phyloP scores from a whole-genome alignment of 2,888 invertebrate species.

The Andrena hattorfiana region DNA sequence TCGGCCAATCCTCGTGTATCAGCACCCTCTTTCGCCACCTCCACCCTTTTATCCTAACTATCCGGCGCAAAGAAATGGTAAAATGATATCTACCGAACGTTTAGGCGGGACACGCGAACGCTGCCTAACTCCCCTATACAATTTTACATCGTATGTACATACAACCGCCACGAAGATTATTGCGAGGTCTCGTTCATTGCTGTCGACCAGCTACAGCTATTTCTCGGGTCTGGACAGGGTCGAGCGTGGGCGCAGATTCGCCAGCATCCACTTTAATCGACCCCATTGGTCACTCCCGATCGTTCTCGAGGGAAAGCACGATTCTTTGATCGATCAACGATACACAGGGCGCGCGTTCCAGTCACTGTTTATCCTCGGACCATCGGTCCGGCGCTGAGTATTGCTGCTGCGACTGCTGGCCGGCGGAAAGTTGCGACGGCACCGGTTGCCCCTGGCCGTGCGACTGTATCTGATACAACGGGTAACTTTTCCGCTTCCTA shows the following conservation, averaged over 20 bases:
- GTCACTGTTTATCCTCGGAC: conserved; percentile 78
- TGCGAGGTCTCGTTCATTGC: conserved; percentile 48
- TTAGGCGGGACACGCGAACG: conserved; percentile 35
- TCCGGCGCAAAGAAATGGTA: conserved; percentile 5
- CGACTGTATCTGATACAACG: conserved; percentile 81
- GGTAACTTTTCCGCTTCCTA: conserved; percentile 86
- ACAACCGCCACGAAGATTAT: conserved; percentile 40
- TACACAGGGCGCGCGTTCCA: conserved; percentile 9
- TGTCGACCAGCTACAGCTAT: background rate
- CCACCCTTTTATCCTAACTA: conserved; percentile 57
- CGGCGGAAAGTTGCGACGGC: conserved; percentile 52
- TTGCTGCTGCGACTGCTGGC: conserved; percentile 70
- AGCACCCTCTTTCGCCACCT: conserved; percentile 69
- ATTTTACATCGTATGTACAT: conserved; percentile 43
- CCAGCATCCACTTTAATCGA: conserved; percentile 54
- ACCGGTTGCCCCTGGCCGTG: conserved; percentile 67
- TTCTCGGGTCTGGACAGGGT: background rate
- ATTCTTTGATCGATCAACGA: conserved; percentile 24
- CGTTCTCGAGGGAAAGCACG: conserved; percentile 13
- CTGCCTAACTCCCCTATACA: conserved; percentile 37
- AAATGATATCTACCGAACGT: conserved; percentile 38
- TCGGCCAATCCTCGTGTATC: conserved; percentile 73
- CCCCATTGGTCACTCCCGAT: background rate
- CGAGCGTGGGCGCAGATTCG: conserved; percentile 38
- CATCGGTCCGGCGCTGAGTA: conserved; percentile 74